phyloP scores from a whole-genome alignment of 1,140 invertebrate species.

The Neuroterus valhalla region DNA sequence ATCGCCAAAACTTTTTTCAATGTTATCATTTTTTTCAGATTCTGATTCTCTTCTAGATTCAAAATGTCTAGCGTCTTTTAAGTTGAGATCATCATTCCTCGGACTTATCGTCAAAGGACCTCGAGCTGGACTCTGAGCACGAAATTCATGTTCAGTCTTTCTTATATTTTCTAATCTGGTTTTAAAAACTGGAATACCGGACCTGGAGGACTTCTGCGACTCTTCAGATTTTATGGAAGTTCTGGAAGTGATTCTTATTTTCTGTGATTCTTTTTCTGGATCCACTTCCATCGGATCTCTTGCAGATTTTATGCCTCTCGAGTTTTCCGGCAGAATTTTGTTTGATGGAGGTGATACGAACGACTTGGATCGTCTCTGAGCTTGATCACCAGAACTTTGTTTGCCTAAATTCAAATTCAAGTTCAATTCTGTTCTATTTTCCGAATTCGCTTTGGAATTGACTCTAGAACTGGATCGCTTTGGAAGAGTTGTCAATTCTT shows the following conservation, averaged over 20 bases:
- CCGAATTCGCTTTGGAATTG: not conserved
- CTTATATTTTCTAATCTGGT: conserved; percentile 46
- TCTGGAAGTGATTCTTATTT: not conserved
- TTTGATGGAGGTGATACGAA: conserved; percentile 26
- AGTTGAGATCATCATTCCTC: not conserved
- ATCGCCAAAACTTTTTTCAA: conserved; percentile 30
- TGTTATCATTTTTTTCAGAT: conserved; percentile 10
- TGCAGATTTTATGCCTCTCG: not conserved
- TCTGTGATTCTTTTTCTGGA: not conserved
- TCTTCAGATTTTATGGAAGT: conserved; percentile 19
- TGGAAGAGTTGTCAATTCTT: not conserved
- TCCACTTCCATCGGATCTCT: not conserved
- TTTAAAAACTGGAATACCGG: conserved; percentile 58
- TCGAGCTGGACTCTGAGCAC: conserved; percentile 47
- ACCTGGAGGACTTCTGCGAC: conserved; percentile 52
- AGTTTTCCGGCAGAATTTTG: not conserved
- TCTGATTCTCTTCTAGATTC: not conserved
- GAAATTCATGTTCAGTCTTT: conserved; percentile 31
- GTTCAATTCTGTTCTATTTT: not conserved
- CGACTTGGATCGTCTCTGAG: conserved; percentile 42
- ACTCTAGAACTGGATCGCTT: not conserved
- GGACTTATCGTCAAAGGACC: conserved; percentile 47
- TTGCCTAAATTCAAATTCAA: conserved; percentile 35
- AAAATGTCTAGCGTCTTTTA: not conserved
- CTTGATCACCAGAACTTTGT: not conserved